Conservation (phyloP, 2,888 invertebrate genomes). For the Machimus atricapillus region DNA sequence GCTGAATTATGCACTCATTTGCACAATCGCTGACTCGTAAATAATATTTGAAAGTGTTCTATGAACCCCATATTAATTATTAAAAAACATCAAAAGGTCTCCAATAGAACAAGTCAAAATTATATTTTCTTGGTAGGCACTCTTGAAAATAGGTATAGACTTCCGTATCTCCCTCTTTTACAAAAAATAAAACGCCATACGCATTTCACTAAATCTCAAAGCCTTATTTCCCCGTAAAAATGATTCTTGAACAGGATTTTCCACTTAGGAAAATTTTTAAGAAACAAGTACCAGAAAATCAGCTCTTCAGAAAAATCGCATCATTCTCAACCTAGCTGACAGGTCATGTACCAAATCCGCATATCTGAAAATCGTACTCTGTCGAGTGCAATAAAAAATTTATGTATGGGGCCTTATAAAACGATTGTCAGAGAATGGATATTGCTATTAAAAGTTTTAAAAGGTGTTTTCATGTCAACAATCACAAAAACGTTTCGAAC, state of each 20-base stretch:
- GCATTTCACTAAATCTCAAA: neutral
- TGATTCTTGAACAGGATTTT: constrained; percentile 18
- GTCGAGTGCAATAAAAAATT: constrained; percentile 30
- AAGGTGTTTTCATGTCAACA: constrained; percentile 29
- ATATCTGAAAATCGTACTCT: neutral
- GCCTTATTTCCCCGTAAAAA: neutral
- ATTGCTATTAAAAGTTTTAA: constrained; percentile 37
- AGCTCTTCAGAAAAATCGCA: neutral
- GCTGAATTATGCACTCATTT: neutral
- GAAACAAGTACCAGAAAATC: neutral
- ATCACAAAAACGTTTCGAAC: constrained; percentile 11
- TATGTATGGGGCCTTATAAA: constrained; percentile 17
- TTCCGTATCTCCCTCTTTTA: neutral
- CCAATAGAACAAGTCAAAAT: neutral
- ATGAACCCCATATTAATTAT: neutral
- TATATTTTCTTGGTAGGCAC: neutral
- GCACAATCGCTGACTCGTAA: neutral
- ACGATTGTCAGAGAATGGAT: constrained; percentile 24
- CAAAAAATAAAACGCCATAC: neutral
- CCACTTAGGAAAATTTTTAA: neutral
- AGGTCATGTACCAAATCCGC: neutral
- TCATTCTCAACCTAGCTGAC: neutral
- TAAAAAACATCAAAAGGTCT: neutral
- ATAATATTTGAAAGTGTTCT: neutral
- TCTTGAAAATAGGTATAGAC: neutral